Evolutionary conservation across 2,113 vertebrate species (phyloP).

Genomic region (Alexandromys fortis): DNA sequence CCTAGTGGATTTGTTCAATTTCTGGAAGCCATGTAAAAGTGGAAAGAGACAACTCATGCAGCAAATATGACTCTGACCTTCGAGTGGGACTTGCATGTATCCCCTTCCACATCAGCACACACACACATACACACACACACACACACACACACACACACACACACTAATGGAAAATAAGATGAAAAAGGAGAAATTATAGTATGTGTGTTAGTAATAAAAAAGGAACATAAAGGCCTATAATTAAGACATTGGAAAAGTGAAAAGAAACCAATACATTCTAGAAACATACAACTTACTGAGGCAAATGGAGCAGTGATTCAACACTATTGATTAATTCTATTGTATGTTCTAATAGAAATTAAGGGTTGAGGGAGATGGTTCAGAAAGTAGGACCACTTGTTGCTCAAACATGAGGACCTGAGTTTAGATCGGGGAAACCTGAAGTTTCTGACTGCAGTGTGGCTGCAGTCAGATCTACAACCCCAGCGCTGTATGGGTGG

Average conservation of each 20-base stretch:
- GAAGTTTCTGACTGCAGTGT: background rate
- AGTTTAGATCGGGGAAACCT: background rate
- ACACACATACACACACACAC: too few relatives aligned
- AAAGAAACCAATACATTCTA: background rate
- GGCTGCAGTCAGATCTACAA: background rate
- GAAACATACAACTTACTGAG: background rate
- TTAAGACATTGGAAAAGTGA: background rate
- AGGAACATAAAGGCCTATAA: background rate
- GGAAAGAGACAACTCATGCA: background rate
- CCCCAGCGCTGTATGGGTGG: background rate
- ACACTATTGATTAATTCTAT: background rate
- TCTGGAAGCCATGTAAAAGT: background rate
- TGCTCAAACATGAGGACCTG: background rate
- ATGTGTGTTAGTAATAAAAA: background rate
- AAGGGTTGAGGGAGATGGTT: background rate
- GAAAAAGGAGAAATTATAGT: background rate
- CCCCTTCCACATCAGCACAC: background rate
- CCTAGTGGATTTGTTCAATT: background rate
- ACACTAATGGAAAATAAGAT: background rate
- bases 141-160: too few relatives aligned
- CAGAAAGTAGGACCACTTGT: background rate
- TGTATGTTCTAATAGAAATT: background rate
- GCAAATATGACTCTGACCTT: background rate
- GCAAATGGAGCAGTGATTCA: background rate
- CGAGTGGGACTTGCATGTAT: background rate